Conservation (phyloP, 2,888 invertebrate species). For the Rhagophthalmus giganteus region DNA sequence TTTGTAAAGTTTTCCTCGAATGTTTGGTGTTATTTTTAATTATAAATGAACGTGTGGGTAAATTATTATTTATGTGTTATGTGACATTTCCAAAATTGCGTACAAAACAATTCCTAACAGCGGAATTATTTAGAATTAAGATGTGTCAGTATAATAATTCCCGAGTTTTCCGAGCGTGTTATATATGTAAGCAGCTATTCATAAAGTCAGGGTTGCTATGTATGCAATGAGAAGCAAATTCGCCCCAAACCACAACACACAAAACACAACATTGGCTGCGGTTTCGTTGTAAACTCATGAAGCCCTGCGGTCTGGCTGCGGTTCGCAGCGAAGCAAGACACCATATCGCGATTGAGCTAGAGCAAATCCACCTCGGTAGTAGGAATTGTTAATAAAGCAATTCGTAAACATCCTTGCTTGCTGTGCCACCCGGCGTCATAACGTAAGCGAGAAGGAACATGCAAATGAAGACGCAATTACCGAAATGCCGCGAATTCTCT, state of each 20-base stretch:
- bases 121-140: not conserved
- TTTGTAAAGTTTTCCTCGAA: too few species aligned
- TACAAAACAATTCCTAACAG: not conserved
- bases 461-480: slow-evolving; percentile 30
- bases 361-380: slow-evolving; percentile 24
- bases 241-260: slow-evolving; percentile 45
- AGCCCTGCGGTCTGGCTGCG: slow-evolving; percentile 50
- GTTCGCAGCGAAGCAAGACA: slow-evolving; percentile 40
- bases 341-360: slow-evolving; percentile 29
- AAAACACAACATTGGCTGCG: slow-evolving; percentile 45
- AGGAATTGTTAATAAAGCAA: slow-evolving; percentile 32
- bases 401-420: slow-evolving; percentile 26
- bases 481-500: slow-evolving; percentile 25
- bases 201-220: slow-evolving; percentile 30
- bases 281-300: slow-evolving; percentile 53
- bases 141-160: not conserved
- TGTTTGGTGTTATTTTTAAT: too few species aligned
- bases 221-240: slow-evolving; percentile 37
- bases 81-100: not conserved
- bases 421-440: slow-evolving; percentile 22
- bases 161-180: not conserved
- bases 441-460: slow-evolving; percentile 27
- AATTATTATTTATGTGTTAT: too few species aligned
- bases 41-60: too few species aligned
- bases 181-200: slow-evolving; percentile 15